These are phyloP conservation scores for Trachymyrmex cornetzi DNA, from an alignment of 1,140 invertebrate genomes.

Conservation along the genomic window DNA sequence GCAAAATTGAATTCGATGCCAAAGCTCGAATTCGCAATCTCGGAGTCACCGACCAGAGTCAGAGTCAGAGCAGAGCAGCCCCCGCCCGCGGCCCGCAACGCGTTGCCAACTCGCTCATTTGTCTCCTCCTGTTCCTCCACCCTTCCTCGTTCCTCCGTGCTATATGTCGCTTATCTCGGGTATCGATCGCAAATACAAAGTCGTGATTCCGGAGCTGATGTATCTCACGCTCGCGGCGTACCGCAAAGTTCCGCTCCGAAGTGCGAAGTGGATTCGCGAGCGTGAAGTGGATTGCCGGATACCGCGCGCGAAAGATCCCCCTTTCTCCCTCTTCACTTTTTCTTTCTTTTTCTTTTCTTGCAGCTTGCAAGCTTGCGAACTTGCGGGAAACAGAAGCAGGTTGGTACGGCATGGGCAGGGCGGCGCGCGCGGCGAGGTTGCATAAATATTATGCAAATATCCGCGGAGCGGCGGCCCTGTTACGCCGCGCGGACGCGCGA, in stretches of 20 bases:
- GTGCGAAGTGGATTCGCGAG: slow-evolving; percentile 41
- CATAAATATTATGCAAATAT: slow-evolving; percentile 81
- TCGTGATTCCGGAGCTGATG: slow-evolving; percentile 47
- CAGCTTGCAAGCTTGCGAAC: slow-evolving; percentile 34
- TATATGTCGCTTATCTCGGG: slow-evolving; percentile 32
- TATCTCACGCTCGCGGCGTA: slow-evolving; percentile 25
- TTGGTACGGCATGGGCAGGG: no score
- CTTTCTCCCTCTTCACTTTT: not conserved
- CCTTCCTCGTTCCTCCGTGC: not conserved
- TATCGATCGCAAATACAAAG: slow-evolving; percentile 59
- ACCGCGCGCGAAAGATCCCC: slow-evolving; percentile 11
- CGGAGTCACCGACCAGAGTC: slow-evolving; percentile 16
- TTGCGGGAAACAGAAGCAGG: slow-evolving; percentile 32
- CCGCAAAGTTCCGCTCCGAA: slow-evolving; percentile 50
- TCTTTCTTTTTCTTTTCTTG: not conserved
- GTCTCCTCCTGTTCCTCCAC: not conserved
- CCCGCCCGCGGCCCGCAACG: not conserved
- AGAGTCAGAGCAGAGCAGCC: no score
- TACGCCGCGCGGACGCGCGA: slow-evolving; percentile 32
- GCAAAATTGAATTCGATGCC: slow-evolving; percentile 60
- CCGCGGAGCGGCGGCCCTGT: slow-evolving; percentile 46
- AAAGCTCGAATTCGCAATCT: slow-evolving; percentile 52
- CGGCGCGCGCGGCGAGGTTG: slow-evolving; percentile 43
- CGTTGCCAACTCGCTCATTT: not conserved
- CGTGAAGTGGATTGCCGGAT: slow-evolving; percentile 43